Base-by-base conservation (phyloP, 2,888 invertebrate species). In the Ctena decussata region DNA sequence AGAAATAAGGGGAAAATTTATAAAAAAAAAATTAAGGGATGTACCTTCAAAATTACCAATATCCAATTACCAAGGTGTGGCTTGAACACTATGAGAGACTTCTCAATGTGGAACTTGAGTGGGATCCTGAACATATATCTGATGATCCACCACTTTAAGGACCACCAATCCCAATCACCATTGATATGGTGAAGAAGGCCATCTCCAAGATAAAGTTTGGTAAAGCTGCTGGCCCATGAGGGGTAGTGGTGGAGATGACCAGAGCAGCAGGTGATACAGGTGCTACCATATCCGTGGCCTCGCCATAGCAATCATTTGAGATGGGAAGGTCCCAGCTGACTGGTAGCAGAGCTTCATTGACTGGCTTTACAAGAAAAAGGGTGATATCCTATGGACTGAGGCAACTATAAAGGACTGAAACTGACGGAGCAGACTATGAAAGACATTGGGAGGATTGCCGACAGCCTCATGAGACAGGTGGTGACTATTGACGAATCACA, bases 21-120 rank as follows among this genome's bases (percentile, higher is more conserved):
- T n/a, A n/a, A n/a, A n/a, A n/a, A n/a, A n/a, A n/a, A n/a, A n/a
- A n/a, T n/a, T n/a, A n/a, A n/a, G n/a, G n/a, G n/a, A n/a, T n/a
- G n/a, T n/a, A n/a, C n/a, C n/a, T n/a, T n/a, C n/a, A n/a, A n/a
- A n/a, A n/a, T n/a, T n/a, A n/a, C n/a, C n/a, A n/a, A n/a, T n/a
- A n/a, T n/a, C n/a, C n/a, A n/a, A n/a, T n/a, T n/a, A n/a, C n/a
- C n/a, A 60, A 60, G 24, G 21, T 60, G 21, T 53, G 60, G 57
- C 35, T 60, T 15, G 76, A 76, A 57, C 76, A 76, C 39, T 60
- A 60, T 57, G 37, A 32, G 46, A 76, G 76, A 30, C 74, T 74
- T 5, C 74, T 74, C n/a, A 74, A 74, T 21, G 49, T 74, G 30
- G 49, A 74, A 32, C 27, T 74, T 46, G 46, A 46, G 3, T 46